Evolutionary conservation across 2,888 invertebrate genomes (phyloP), one percentile per base, ranked within the genome.

Genomic region (Parapristionchus giblindavisi): DNA sequence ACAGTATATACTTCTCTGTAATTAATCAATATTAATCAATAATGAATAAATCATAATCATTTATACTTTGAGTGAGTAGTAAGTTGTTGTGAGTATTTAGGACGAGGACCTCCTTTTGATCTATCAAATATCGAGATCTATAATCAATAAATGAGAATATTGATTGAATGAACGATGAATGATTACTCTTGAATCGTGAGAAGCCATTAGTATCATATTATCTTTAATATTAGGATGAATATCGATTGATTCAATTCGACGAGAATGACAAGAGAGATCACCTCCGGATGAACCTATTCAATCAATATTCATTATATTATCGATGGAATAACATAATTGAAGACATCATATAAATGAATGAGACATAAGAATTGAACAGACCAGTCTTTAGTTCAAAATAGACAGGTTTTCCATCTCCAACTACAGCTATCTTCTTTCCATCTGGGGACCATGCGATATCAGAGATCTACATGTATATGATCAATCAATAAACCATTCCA

Each of bases 331-430:
- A n/a, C 6, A 54, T 54, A 24, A 54, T n/a, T 27, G 43, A 43
- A 8, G 8, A n/a, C 27, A 6, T n/a, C 8, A n/a, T 54, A n/a
- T 14, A n/a, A 54, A n/a, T 6, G 24, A n/a, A 6, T n/a, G 17
- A 6, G 24, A 54, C 14, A n/a, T 6, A 54, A n/a, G n/a, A 54
- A 54, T 27, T 8, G 17, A 8, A 14, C 63, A 21, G 2, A 68
- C 68, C 52, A 6, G 68, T 68, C 52, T 68, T 68, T n/a, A 68
- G 43, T 2, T 68, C 68, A 6, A 68, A 32, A 52, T 68, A 68
- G 6, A 61, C 34, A 8, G 61, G 61, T 36, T 36, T 32, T 32
- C 36, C 52, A 52, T 68, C 32, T 17, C 68, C 68, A 5, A 68
- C 68, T 17, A 68, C 68, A 1, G 52, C 68, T 0, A 68, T n/a